phyloP scores from a whole-genome alignment of 2,113 vertebrate species.

The Psilopsiagon aurifrons region DNA sequence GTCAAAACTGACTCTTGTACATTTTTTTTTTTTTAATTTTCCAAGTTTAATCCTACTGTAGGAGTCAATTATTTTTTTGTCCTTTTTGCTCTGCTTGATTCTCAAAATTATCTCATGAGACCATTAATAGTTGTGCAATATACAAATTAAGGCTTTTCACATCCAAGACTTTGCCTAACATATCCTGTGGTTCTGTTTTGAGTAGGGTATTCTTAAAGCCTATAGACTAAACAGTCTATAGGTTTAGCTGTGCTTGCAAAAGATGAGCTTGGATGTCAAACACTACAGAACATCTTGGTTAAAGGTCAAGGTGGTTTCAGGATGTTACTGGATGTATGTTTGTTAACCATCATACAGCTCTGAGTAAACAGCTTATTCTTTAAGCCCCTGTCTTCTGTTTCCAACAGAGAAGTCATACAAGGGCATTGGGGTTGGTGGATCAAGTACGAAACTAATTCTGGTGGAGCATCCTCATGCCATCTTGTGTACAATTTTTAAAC shows the following conservation, averaged over 20 bases:
- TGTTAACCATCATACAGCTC: conserved; percentile 49
- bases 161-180: background rate
- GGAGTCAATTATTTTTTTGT: background rate
- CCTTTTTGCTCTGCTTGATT: background rate
- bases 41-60: background rate
- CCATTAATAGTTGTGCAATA: background rate
- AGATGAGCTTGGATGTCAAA: conserved; percentile 26
- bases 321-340: conserved; percentile 43
- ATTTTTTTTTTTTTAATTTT: background rate
- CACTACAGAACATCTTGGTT: conserved; percentile 38
- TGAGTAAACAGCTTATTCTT: conserved; percentile 70
- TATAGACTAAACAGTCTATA: background rate
- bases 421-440: conserved; percentile 55
- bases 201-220: background rate
- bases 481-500: conserved; percentile 70
- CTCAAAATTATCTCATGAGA: background rate
- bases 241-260: conserved; percentile 11
- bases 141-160: background rate
- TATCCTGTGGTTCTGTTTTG: background rate
- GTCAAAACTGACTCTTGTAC: background rate
- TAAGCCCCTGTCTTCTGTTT: conserved; percentile 58
- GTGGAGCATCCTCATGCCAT: conserved; percentile 73
- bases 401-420: conserved; percentile 49
- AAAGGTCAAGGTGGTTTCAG: conserved; percentile 58
- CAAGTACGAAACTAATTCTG: conserved; percentile 46